Percentiles rank a stretch among this genome's conserved stretches.
Evolutionary conservation across 2,888 invertebrate species (phyloP).

Genomic region (Lymantria monacha): DNA sequence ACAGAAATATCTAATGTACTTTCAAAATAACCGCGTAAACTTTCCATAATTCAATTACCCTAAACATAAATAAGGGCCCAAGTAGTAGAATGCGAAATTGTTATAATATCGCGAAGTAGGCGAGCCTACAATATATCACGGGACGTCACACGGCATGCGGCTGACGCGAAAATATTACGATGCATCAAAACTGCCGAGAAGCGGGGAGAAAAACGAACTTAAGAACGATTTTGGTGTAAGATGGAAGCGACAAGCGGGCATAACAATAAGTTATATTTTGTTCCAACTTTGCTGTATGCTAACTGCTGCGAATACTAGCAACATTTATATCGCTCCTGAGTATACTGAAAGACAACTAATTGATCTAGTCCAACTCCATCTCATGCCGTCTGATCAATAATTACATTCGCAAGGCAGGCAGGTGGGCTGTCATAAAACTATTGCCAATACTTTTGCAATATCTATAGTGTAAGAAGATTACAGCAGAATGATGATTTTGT

Average conservation of each 20-base stretch:
- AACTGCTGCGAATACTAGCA: no score
- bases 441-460: no score
- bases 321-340: no score
- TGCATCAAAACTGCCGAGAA: slow-evolving; percentile 76
- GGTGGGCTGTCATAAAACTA: no score
- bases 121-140: slow-evolving; percentile 69
- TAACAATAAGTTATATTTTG: slow-evolving; percentile 1
- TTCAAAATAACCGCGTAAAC: slow-evolving; percentile 1
- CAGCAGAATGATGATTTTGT: no score
- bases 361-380: no score
- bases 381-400: no score
- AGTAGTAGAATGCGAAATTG: slow-evolving; percentile 24
- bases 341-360: no score
- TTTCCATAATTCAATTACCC: slow-evolving; percentile 20
- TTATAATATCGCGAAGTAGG: slow-evolving; percentile 41
- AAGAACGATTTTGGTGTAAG: slow-evolving; percentile 22
- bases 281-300: no score
- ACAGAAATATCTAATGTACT: no score
- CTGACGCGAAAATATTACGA: slow-evolving; percentile 78
- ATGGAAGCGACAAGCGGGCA: slow-evolving; percentile 15
- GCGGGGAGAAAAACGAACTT: slow-evolving; percentile 61
- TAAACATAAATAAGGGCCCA: slow-evolving; percentile 23
- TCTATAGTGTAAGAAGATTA: no score
- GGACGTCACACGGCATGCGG: slow-evolving; percentile 64
- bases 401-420: no score